These are phyloP conservation scores for Zaprionus lineosus DNA, from an alignment of 2,888 invertebrate genomes.

Conservation along the genomic window DNA sequence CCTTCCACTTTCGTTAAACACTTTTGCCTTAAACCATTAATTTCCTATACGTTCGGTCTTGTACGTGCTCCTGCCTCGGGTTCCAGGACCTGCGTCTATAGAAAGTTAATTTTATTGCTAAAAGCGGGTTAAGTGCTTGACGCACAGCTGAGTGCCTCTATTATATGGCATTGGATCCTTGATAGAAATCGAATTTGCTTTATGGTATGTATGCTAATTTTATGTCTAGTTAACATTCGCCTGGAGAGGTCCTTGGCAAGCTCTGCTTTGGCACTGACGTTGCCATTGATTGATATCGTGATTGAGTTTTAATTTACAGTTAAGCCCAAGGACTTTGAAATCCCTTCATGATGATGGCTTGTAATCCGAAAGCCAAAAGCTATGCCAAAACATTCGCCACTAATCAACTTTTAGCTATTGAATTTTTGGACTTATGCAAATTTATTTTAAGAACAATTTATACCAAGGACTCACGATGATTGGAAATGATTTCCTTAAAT, in stretches of 20 bases:
- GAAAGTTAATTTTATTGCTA: slow-evolving; percentile 80
- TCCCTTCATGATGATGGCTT: neutral
- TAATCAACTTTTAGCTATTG: no score
- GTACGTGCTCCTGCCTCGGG: slow-evolving; percentile 57
- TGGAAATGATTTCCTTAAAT: no score
- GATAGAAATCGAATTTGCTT: slow-evolving; percentile 81
- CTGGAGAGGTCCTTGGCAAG: slow-evolving; percentile 9
- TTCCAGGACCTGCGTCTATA: slow-evolving; percentile 40
- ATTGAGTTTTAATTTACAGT: slow-evolving; percentile 62
- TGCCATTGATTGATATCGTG: slow-evolving; percentile 42
- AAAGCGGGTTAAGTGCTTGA: slow-evolving; percentile 80
- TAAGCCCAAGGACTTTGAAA: slow-evolving; percentile 36
- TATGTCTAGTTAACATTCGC: slow-evolving; percentile 57
- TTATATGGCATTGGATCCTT: slow-evolving; percentile 34
- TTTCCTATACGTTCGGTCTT: slow-evolving; percentile 72
- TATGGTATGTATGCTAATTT: slow-evolving; percentile 79
- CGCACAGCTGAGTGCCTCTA: slow-evolving; percentile 64
- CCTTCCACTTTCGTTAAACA: slow-evolving; percentile 75
- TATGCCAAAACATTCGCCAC: no score
- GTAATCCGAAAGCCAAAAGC: no score
- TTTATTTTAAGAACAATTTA: no score
- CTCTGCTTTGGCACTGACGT: neutral
- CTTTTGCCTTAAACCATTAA: slow-evolving; percentile 81
- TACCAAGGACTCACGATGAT: no score
- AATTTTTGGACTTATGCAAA: no score